Evolutionary conservation across 53 echinoderm and acorn worm genomes (phyloP).

Genomic region (Hippasteria phrygiana): DNA sequence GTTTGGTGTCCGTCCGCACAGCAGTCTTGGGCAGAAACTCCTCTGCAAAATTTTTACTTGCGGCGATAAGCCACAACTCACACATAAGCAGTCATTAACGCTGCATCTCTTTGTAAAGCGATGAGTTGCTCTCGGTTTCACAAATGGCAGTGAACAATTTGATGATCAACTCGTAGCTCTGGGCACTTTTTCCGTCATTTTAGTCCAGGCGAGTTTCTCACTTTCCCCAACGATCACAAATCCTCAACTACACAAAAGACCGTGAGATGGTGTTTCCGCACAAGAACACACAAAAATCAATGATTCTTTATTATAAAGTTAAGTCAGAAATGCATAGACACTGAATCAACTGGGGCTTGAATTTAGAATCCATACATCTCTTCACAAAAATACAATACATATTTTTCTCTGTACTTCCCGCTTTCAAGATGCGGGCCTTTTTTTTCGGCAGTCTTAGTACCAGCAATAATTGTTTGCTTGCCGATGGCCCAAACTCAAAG

Average conservation of each 20-base stretch:
- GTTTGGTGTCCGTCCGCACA: background rate
- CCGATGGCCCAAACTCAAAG: background rate
- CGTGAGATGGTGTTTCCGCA: background rate
- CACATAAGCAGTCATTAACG: conserved; percentile 27
- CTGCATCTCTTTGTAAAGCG: background rate
- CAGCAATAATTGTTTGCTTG: too few relatives aligned
- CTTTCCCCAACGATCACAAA: too few relatives aligned
- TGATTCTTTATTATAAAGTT: background rate
- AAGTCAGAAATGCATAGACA: background rate
- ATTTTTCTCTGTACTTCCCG: background rate
- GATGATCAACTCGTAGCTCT: too few relatives aligned
- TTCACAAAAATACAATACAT: background rate
- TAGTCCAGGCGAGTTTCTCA: too few relatives aligned
- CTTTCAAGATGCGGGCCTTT: conserved; percentile 2
- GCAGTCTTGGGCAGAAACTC: background rate
- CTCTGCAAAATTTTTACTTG: background rate
- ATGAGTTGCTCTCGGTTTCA: too few relatives aligned
- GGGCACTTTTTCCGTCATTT: too few relatives aligned
- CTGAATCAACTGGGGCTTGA: background rate
- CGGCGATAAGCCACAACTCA: background rate
- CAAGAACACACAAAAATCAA: background rate
- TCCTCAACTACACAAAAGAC: background rate
- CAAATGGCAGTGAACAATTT: too few relatives aligned
- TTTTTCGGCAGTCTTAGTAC: background rate
- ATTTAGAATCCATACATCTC: background rate